Conservation (phyloP, 2,797 vertebrate genomes). For the Peromyscus melanophrys region DNA sequence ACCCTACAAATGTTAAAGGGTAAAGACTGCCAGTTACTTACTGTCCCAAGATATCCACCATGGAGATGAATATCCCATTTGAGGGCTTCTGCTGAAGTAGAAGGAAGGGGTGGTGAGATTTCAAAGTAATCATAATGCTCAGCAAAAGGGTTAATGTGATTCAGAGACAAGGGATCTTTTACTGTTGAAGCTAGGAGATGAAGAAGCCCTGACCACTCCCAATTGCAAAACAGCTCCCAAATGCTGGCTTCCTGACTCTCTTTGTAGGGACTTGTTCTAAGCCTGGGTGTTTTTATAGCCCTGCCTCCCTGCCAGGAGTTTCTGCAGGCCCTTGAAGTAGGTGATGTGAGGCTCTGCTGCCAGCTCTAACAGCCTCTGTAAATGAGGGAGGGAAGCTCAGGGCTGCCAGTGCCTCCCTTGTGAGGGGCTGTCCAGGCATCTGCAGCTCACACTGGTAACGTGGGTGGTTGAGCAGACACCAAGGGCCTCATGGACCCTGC, state of each 20-base stretch:
- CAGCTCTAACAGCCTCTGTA: neutral
- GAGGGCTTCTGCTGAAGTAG: neutral
- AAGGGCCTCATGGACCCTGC: neutral
- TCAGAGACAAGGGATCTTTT: neutral
- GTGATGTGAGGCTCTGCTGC: neutral
- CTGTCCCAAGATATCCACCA: neutral
- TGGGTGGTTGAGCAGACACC: neutral
- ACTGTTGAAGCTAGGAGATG: neutral
- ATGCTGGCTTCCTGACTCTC: neutral
- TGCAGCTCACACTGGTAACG: neutral
- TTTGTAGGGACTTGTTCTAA: constrained; percentile 48
- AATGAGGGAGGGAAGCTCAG: neutral
- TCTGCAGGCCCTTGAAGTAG: neutral
- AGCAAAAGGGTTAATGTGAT: neutral
- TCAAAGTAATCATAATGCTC: neutral
- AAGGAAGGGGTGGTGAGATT: neutral
- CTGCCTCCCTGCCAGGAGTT: neutral
- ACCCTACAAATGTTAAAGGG: neutral
- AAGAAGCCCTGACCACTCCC: neutral
- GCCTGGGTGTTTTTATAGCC: neutral
- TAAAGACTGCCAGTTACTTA: neutral
- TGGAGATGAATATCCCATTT: neutral
- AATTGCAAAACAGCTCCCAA: neutral
- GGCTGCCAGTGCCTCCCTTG: neutral
- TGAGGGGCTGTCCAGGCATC: neutral